Evolutionary conservation across 2,888 invertebrate species (phyloP).

Genomic region (Amblyjoppa fuscipennis): DNA sequence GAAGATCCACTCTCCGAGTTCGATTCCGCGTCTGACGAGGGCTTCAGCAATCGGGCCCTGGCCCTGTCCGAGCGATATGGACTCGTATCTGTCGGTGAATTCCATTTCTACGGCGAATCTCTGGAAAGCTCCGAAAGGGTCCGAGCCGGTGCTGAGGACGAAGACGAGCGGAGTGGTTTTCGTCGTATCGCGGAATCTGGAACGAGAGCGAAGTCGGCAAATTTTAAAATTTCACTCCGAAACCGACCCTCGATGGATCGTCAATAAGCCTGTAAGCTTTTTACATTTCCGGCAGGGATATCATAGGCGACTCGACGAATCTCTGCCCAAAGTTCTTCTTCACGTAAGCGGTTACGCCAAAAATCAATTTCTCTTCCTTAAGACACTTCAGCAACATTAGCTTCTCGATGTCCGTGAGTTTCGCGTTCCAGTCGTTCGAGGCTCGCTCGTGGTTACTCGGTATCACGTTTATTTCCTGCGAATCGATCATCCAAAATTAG

Average conservation of each 20-base stretch:
- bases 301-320: constrained; percentile 94
- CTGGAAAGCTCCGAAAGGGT: constrained; percentile 94
- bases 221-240: background rate
- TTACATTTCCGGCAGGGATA: constrained; percentile 86
- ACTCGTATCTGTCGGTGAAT: constrained; percentile 89
- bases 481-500: constrained; percentile 14
- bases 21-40: constrained; percentile 90
- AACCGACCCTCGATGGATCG: background rate
- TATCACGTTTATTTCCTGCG: constrained; percentile 88
- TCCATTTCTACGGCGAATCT: constrained; percentile 93
- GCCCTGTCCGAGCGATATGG: constrained; percentile 96
- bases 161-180: constrained; percentile 93
- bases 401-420: constrained; percentile 91
- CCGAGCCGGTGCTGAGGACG: constrained; percentile 95
- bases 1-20: constrained; percentile 95
- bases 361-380: constrained; percentile 92
- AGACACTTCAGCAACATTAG: constrained; percentile 92
- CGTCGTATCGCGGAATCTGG: constrained; percentile 90
- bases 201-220: constrained; percentile 67
- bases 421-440: constrained; percentile 88
- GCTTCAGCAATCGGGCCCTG: constrained; percentile 96
- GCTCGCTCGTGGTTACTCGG: constrained; percentile 81
- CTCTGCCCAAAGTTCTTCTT: constrained; percentile 90
- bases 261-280: background rate
- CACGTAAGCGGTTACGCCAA: constrained; percentile 93